Base-by-base conservation (phyloP, 1,140 invertebrate species). In the Macrotrachela quadricornifera region DNA sequence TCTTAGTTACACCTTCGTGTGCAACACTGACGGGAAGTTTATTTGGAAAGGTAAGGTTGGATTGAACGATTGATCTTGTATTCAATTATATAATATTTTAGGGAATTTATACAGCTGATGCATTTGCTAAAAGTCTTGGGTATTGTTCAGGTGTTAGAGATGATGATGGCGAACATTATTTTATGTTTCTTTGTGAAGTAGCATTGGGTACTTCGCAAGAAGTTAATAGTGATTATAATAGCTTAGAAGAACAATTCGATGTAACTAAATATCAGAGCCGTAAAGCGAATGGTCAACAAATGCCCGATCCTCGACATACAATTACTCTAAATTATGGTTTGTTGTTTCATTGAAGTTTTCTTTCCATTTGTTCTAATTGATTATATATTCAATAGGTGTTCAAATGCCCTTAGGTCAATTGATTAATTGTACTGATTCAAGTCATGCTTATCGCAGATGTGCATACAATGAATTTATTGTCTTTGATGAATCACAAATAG, bases 71-170 rank as follows among this genome's bases (percentile, higher is more conserved):
- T n/a, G n/a, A n/a, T n/a, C n/a, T n/a, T n/a, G n/a, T n/a, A n/a
- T n/a, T n/a, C n/a, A n/a, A n/a, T n/a, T n/a, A n/a, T n/a, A n/a
- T 50, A 21, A n/a, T 56, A 49, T 49, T 37, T 60, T 59, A 71
- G 68, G 69, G 70, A 18, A 63, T 72, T 37, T 72, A 72, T 56
- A 63, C 64, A 51, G 61, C 70, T 3, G 69, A 72, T 55, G 61
- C 62, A 45, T 72, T 71, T 59, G 54, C 50, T 18, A 71, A 71
- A 56, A 68, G 67, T 51, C 40, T 56, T 12, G 54, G 58, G 18
- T 69, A 66, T 56, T 66, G 61, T 38, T n/a, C n/a, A n/a, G n/a
- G n/a, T n/a, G n/a, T n/a, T n/a, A 40, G 6, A 30, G 44, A 13
- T 21, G 40, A 50, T n/a, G 40, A 16, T 55, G 40, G 1, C 14